phyloP scores from a whole-genome alignment of 2,797 vertebrate genomes.

The Acanthornis magna region DNA sequence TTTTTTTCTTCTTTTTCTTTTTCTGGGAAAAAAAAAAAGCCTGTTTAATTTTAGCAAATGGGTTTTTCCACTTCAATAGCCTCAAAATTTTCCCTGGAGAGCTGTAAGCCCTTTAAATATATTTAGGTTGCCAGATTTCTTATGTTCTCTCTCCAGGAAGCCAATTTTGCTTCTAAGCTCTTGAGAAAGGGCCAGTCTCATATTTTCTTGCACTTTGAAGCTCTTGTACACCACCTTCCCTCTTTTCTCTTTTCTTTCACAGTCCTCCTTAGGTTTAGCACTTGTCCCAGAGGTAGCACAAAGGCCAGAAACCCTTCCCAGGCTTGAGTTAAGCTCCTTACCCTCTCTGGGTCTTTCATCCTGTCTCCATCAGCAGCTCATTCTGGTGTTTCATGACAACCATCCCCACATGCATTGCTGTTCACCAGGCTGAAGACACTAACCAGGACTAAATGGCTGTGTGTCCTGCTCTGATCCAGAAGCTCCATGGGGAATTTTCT shows the following conservation, averaged over 20 bases:
- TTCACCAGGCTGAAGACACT: not conserved
- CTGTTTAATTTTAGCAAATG: slow-evolving; percentile 35
- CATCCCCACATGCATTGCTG: not conserved
- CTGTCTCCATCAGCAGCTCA: not conserved
- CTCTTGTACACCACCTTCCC: not conserved
- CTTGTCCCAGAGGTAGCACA: not conserved
- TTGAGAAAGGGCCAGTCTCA: slow-evolving; percentile 56
- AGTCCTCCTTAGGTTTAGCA: not conserved
- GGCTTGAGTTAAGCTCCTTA: slow-evolving; percentile 38
- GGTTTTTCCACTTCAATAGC: slow-evolving; percentile 41
- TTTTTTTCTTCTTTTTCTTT: not conserved
- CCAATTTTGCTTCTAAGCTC: slow-evolving; percentile 39
- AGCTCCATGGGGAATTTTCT: not conserved
- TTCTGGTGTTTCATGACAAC: not conserved
- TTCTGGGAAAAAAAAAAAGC: not conserved
- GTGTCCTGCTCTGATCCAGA: not conserved
- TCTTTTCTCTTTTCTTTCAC: not conserved
- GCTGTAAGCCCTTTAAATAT: slow-evolving; percentile 46
- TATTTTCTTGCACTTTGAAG: slow-evolving; percentile 36
- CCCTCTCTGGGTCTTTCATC: not conserved
- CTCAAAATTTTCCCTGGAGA: slow-evolving; percentile 47
- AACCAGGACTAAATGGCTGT: not conserved
- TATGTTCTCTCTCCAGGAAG: slow-evolving; percentile 52
- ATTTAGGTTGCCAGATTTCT: slow-evolving; percentile 59
- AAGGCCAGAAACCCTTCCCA: slow-evolving; percentile 33